Percentiles rank a stretch among this genome's conserved stretches.
Conservation (phyloP, 2,797 vertebrate species). For the Hypotaenidia philippensis region DNA sequence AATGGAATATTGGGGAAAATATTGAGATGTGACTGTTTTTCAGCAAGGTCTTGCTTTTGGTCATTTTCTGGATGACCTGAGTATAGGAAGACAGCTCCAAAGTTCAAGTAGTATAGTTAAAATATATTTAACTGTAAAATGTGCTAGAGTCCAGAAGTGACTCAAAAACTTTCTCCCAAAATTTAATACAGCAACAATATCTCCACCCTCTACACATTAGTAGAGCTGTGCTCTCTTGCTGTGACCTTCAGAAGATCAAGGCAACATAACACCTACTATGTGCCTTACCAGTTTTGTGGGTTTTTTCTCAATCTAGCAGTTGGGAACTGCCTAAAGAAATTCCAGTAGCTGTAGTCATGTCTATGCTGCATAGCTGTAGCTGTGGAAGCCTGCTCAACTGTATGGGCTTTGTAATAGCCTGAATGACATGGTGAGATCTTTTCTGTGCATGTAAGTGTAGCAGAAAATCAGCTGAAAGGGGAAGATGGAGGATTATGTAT, state of each 20-base stretch:
- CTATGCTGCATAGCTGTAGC: not conserved
- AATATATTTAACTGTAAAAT: not conserved
- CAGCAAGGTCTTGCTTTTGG: not conserved
- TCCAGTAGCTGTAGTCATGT: not conserved
- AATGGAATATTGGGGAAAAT: not conserved
- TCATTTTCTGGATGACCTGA: not conserved
- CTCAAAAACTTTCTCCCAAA: not conserved
- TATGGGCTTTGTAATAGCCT: not conserved
- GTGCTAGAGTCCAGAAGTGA: not conserved
- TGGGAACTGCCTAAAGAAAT: not conserved
- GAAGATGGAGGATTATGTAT: not conserved
- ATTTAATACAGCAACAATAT: not conserved
- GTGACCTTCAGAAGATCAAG: not conserved
- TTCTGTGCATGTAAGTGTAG: not conserved
- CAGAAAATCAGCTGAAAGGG: not conserved
- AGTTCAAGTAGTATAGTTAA: not conserved
- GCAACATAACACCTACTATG: not conserved
- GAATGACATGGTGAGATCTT: not conserved
- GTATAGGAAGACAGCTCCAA: not conserved
- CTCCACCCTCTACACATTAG: not conserved
- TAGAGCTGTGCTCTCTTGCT: not conserved
- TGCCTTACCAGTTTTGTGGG: not conserved
- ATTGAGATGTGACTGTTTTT: not conserved
- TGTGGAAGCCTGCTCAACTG: not conserved
- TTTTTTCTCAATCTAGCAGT: not conserved